Evolutionary conservation across 2,888 invertebrate species (phyloP).

Genomic region (Drosophila fulvimacula): DNA sequence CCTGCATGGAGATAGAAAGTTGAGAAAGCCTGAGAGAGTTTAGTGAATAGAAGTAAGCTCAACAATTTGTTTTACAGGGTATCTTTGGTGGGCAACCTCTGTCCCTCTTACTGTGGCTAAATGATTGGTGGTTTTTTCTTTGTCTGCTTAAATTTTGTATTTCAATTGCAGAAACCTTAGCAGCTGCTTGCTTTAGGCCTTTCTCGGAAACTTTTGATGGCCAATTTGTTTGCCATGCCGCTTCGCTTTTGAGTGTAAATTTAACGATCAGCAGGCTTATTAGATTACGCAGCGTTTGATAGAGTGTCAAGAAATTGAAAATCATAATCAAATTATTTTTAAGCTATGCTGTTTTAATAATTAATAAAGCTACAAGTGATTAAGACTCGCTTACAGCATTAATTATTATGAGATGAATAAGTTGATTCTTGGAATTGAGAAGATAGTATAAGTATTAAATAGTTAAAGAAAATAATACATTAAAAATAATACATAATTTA

Average conservation of each 20-base stretch:
- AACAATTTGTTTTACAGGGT: conserved; percentile 12
- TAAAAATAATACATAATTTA: too few relatives aligned
- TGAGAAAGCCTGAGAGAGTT: background rate
- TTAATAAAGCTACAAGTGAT: background rate
- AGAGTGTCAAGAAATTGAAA: background rate
- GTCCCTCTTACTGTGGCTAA: conserved; percentile 40
- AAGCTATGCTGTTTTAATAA: background rate
- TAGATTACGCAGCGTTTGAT: conserved; percentile 33
- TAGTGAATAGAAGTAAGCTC: too few relatives aligned
- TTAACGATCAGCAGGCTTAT: conserved; percentile 55
- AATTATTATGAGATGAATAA: background rate
- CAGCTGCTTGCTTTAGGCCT: conserved; percentile 51
- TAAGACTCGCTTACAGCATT: background rate
- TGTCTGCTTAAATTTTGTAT: conserved; percentile 26
- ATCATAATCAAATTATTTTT: background rate
- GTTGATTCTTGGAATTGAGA: background rate
- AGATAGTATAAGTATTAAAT: background rate
- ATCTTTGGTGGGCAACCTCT: background rate
- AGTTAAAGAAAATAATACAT: too few relatives aligned
- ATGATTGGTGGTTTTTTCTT: conserved; percentile 51
- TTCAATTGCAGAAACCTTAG: conserved; percentile 38
- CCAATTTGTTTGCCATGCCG: conserved; percentile 49
- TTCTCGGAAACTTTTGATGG: conserved; percentile 59
- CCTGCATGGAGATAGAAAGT: background rate
- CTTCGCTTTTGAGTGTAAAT: conserved; percentile 47